Percentiles rank a stretch among this genome's conserved stretches.
These are phyloP conservation scores for Lophius piscatorius DNA, from an alignment of 2,113 vertebrate species.

Conservation along the genomic window DNA sequence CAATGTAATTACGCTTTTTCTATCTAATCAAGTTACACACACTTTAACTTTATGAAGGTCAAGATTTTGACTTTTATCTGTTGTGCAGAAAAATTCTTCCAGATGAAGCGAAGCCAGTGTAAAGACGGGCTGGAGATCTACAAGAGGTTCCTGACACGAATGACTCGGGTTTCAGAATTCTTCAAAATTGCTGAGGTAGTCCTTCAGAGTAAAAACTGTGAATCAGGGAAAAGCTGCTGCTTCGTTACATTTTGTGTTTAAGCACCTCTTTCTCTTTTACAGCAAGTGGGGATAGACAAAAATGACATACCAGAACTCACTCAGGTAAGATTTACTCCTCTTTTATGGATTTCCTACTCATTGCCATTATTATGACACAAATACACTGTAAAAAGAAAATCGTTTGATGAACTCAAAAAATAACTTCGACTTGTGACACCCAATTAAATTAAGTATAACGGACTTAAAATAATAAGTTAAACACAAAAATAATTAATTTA, in stretches of 20 bases:
- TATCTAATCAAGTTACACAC: too few species aligned
- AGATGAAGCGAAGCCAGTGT: conserved; percentile 99
- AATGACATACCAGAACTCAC: conserved; percentile 98
- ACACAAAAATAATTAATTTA: too few species aligned
- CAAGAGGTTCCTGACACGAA: conserved; percentile 96
- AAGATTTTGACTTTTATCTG: background rate
- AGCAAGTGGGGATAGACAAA: conserved; percentile 99
- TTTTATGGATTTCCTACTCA: too few species aligned
- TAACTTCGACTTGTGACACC: too few species aligned
- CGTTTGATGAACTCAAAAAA: too few species aligned
- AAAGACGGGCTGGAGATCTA: conserved; percentile 99
- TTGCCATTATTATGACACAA: too few species aligned
- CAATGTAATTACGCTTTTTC: too few species aligned
- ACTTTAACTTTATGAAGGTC: background rate
- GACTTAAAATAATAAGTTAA: too few species aligned
- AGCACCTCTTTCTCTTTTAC: conserved; percentile 60
- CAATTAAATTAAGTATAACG: too few species aligned
- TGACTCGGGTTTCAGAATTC: conserved; percentile 98
- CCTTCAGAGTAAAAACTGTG: too few species aligned
- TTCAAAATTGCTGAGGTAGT: conserved; percentile 97
- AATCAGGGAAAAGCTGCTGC: too few species aligned
- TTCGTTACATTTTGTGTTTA: conserved; percentile 11
- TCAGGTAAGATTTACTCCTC: conserved; percentile 87
- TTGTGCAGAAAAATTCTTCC: conserved; percentile 95
- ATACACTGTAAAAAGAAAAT: too few species aligned